phyloP scores from a whole-genome alignment of 2,888 invertebrate genomes.

The Athalia circularis region DNA sequence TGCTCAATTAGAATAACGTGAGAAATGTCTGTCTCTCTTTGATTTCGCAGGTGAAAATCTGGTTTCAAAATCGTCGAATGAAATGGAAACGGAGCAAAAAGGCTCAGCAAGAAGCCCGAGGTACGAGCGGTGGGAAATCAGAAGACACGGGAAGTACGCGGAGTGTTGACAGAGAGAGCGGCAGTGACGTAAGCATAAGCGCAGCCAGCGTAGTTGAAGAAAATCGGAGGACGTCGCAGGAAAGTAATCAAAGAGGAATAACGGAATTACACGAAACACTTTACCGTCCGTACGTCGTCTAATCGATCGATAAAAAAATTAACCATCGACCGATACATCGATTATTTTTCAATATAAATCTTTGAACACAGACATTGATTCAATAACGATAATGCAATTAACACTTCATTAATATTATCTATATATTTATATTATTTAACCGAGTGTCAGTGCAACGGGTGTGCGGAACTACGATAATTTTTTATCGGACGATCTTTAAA shows the following conservation, averaged over 20 bases:
- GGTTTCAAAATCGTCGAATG: conserved; percentile 99
- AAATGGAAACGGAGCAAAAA: conserved; percentile 99
- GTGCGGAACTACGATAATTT: too few relatives aligned
- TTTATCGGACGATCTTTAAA: too few relatives aligned
- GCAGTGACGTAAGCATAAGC: conserved; percentile 59
- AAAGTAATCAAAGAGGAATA: conserved; percentile 60
- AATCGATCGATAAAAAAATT: conserved; percentile 48
- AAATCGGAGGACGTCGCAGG: conserved; percentile 62
- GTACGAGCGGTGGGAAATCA: conserved; percentile 72
- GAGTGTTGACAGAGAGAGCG: conserved; percentile 56
- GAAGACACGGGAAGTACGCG: conserved; percentile 70
- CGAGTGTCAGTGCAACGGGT: too few relatives aligned
- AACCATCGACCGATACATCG: too few relatives aligned
- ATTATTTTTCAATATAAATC: not conserved
- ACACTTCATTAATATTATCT: too few relatives aligned
- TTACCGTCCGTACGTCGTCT: conserved; percentile 73
- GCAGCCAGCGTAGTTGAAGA: conserved; percentile 59
- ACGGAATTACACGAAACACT: conserved; percentile 70
- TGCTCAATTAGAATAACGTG: not conserved
- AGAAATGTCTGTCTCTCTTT: not conserved
- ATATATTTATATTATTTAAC: too few relatives aligned
- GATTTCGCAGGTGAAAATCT: conserved; percentile 90
- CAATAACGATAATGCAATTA: too few relatives aligned
- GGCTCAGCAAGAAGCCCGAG: conserved; percentile 88
- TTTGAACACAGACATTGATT: too few relatives aligned